phyloP scores from a whole-genome alignment of 2,797 vertebrate species.

The Orestias chungarensis region DNA sequence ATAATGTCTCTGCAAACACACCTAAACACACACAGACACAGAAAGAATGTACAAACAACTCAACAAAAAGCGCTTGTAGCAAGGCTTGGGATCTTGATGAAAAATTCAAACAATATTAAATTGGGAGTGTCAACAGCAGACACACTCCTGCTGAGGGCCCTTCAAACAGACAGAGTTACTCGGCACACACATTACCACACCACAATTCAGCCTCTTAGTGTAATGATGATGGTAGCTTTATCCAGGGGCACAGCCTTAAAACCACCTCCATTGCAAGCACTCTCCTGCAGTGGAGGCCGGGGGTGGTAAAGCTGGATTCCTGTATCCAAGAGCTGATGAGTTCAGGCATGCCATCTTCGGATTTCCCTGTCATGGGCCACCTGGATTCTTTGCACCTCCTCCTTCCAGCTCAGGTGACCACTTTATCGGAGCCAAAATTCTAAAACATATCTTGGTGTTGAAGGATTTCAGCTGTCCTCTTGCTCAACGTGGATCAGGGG shows the following conservation, averaged over 20 bases:
- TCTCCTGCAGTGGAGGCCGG: constrained; percentile 19
- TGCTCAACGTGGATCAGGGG: constrained; percentile 63
- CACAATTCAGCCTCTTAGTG: constrained; percentile 80
- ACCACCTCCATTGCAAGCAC: constrained; percentile 70
- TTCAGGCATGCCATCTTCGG: constrained; percentile 68
- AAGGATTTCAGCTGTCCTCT: constrained; percentile 72
- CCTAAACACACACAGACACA: constrained; percentile 45
- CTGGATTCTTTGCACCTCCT: constrained; percentile 50
- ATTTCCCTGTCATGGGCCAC: constrained; percentile 74
- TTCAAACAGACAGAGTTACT: constrained; percentile 96
- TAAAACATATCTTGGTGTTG: constrained; percentile 70
- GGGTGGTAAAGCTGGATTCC: constrained; percentile 24
- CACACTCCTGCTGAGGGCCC: constrained; percentile 92
- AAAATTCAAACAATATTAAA: constrained; percentile 99
- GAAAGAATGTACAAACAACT: constrained; percentile 85
- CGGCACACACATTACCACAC: constrained; percentile 90
- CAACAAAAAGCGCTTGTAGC: constrained; percentile 82
- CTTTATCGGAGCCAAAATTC: constrained; percentile 64
- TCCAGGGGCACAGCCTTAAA: constrained; percentile 80
- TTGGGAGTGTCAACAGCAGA: constrained; percentile 91
- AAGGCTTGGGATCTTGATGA: constrained; percentile 85
- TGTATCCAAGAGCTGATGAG: constrained; percentile 43
- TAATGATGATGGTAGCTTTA: constrained; percentile 83
- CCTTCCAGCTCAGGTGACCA: constrained; percentile 65
- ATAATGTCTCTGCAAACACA: constrained; percentile 65